Base-by-base conservation (phyloP, 2,113 vertebrate genomes). In the Scophthalmus maximus region DNA sequence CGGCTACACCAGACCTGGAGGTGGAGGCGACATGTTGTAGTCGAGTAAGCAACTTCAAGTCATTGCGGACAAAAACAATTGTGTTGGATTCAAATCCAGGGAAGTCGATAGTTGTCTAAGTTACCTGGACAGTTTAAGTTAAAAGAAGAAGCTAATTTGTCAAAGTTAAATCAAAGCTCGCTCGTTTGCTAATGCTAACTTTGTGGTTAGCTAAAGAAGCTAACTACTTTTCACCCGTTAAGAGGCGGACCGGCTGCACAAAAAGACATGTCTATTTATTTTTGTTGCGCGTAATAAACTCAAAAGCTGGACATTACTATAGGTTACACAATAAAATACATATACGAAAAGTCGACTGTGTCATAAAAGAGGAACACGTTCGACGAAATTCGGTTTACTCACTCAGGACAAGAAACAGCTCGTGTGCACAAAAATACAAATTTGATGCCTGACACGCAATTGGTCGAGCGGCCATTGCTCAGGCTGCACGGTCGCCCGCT, bases 351-450 rank as follows among this genome's bases (percentile, higher is more conserved):
- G 17, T n/a, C 12, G 17, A 3, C 8, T 18, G 25, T n/a, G 0
- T 5, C 2, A 5, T 4, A 1, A 47, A 34, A 15, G 26, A 12
- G 1, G 2, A 1, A 23, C 6, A 52, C 7, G 44, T 17, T 1
- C 9, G 6, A 3, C 27, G 1, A 4, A 8, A 6, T 57, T 50
- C 10, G 0, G 9, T 79, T 62, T 76, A 68, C 88, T 89, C 82
- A 90, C 90, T 85, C 1, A 30, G 0, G 0, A 53, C 0, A 7
- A 20, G n/a, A 51, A 44, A 17, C 1, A 11, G 59, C 78, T 85
- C 79, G 78, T 75, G 68, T 0, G 1, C n/a, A 60, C 26, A 64
- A 23, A 88, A 91, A 91, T 91, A 93, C 90, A 84, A 94, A 94
- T 82, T 90, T 85, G 53, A 88, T 81, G 81, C 58, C 0, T 0